Conservation (phyloP, 2,888 invertebrate genomes). For the Drosophila eohydei region DNA sequence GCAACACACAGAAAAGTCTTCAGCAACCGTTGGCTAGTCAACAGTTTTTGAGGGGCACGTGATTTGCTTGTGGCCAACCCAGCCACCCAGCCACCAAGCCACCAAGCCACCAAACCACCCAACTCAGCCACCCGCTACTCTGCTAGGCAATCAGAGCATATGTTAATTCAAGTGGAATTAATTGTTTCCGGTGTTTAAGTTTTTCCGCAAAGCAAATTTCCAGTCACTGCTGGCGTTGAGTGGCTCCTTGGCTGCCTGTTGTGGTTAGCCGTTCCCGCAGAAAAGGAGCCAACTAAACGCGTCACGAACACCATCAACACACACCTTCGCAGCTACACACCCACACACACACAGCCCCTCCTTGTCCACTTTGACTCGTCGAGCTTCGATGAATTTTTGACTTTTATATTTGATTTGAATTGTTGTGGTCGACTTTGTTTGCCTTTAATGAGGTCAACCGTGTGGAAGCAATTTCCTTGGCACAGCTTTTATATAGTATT, state of each 20-base stretch:
- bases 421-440: constrained; percentile 73
- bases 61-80: constrained; percentile 50
- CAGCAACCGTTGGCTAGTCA: constrained; percentile 53
- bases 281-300: constrained; percentile 38
- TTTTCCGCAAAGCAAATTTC: constrained; percentile 81
- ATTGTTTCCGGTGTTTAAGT: constrained; percentile 84
- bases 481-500: constrained; percentile 31
- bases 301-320: constrained; percentile 38
- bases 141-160: constrained; percentile 71
- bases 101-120: not conserved
- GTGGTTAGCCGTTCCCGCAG: constrained; percentile 57
- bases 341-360: not conserved
- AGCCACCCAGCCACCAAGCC: not conserved
- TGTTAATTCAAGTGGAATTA: constrained; percentile 85
- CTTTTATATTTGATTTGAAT: constrained; percentile 78
- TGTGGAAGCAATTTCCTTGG: constrained; percentile 70
- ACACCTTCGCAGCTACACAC: constrained; percentile 12
- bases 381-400: constrained; percentile 77
- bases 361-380: constrained; percentile 26
- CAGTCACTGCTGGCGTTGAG: constrained; percentile 60
- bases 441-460: constrained; percentile 74
- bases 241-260: constrained; percentile 64
- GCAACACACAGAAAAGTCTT: constrained; percentile 14
- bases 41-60: constrained; percentile 60
- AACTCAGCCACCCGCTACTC: constrained; percentile 6